Conservation (phyloP, 2,113 vertebrate species). For the Trematocara zebra region DNA sequence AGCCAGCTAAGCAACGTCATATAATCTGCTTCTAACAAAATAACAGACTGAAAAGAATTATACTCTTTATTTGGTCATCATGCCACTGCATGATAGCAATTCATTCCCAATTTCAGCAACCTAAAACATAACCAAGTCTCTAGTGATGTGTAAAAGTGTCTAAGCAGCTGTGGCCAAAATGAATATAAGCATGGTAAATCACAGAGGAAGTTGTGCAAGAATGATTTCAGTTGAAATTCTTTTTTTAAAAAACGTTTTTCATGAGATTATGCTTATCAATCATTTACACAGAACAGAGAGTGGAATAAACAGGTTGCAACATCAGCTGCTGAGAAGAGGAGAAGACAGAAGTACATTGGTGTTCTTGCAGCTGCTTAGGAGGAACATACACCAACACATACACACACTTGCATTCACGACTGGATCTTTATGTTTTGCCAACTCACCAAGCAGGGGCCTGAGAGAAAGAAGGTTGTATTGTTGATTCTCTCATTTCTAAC, state of each 20-base stretch:
- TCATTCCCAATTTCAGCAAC: not conserved
- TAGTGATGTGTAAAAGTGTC: not conserved
- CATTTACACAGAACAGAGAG: not conserved
- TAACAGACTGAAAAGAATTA: not conserved
- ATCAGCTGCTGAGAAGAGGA: not conserved
- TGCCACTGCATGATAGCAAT: not conserved
- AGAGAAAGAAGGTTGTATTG: not conserved
- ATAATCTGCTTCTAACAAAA: not conserved
- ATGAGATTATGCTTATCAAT: not conserved
- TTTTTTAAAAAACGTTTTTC: fast-evolving
- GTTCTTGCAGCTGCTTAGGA: not conserved
- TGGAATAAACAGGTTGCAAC: not conserved
- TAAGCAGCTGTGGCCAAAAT: not conserved
- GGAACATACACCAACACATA: not conserved
- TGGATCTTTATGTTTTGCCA: constrained; percentile 29
- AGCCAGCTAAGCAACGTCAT: not conserved
- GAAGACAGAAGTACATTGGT: not conserved
- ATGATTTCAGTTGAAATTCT: not conserved
- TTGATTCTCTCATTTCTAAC: not conserved
- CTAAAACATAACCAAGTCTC: not conserved
- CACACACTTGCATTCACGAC: not conserved
- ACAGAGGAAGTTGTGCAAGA: not conserved
- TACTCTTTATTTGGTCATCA: not conserved
- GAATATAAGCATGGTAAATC: not conserved
- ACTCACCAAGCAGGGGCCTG: constrained; percentile 24